Conservation (phyloP, 2,113 vertebrate genomes). For the Polypterus bichir region DNA sequence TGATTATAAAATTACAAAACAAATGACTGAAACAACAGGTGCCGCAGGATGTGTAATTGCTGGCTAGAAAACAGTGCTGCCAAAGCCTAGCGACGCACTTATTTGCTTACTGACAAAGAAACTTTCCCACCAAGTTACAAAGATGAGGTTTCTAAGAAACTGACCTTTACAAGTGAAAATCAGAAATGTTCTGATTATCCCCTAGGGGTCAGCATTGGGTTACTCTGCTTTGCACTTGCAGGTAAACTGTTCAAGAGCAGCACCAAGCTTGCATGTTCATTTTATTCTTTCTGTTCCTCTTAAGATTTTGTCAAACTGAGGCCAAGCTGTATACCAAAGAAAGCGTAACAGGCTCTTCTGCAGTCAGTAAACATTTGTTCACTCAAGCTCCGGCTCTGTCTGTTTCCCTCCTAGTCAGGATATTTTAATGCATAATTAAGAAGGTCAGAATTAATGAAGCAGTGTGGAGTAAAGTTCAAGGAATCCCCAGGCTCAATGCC, state of each 20-base stretch:
- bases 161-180: neutral
- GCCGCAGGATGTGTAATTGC: no score
- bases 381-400: slow-evolving; percentile 28
- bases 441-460: slow-evolving; percentile 81
- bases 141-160: no score
- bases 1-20: neutral
- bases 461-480: slow-evolving; percentile 70
- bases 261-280: slow-evolving; percentile 38
- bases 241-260: slow-evolving; percentile 15
- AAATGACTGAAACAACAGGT: no score
- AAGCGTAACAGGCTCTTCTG: slow-evolving; percentile 33
- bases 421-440: slow-evolving; percentile 79
- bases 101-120: no score
- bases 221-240: neutral
- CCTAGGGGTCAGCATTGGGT: slow-evolving; percentile 64
- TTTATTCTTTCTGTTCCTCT: slow-evolving; percentile 19
- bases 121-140: no score
- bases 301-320: slow-evolving; percentile 49
- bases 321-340: slow-evolving; percentile 34
- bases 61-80: no score
- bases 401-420: slow-evolving; percentile 42
- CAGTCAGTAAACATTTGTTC: slow-evolving; percentile 60
- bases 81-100: no score
- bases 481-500: slow-evolving; percentile 68
- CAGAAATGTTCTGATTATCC: slow-evolving; percentile 15